Conservation (phyloP, 1,140 invertebrate genomes). For the Camponotus vicinus region DNA sequence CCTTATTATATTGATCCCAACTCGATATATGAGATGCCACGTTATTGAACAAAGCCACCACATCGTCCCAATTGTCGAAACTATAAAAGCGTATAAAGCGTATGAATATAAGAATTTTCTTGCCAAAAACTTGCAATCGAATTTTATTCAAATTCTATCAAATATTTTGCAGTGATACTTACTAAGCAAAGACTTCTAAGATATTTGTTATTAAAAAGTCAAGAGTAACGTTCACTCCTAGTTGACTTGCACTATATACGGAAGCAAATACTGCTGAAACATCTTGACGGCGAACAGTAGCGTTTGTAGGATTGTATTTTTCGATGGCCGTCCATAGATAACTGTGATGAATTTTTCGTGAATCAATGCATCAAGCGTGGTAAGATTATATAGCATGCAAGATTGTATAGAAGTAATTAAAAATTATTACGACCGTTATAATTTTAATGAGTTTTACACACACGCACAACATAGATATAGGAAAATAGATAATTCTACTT, state of each 20-base stretch:
- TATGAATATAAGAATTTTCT: constrained; percentile 8
- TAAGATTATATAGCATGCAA: background rate
- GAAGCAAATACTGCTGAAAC: constrained; percentile 80
- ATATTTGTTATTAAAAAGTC: constrained; percentile 86
- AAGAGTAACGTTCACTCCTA: constrained; percentile 86
- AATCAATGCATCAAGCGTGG: background rate
- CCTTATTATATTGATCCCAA: constrained; percentile 68
- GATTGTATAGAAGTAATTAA: background rate
- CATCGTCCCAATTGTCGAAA: constrained; percentile 72
- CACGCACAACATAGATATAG: background rate
- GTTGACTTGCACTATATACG: constrained; percentile 82
- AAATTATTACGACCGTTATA: background rate
- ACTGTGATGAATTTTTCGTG: constrained; percentile 1
- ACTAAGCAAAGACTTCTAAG: constrained; percentile 83
- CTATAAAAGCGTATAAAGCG: constrained; percentile 56
- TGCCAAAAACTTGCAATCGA: background rate
- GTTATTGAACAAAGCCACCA: constrained; percentile 67
- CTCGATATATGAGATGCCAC: constrained; percentile 73
- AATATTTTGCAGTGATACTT: constrained; percentile 75
- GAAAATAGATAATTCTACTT: background rate
- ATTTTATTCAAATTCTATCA: background rate
- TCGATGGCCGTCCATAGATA: background rate
- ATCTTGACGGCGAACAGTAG: constrained; percentile 56
- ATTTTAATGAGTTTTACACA: background rate
- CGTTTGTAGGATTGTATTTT: background rate